Percentiles rank a stretch among this genome's conserved stretches.
phyloP scores from a whole-genome alignment of 2,888 invertebrate species.

The Pristionchus exspectatus region DNA sequence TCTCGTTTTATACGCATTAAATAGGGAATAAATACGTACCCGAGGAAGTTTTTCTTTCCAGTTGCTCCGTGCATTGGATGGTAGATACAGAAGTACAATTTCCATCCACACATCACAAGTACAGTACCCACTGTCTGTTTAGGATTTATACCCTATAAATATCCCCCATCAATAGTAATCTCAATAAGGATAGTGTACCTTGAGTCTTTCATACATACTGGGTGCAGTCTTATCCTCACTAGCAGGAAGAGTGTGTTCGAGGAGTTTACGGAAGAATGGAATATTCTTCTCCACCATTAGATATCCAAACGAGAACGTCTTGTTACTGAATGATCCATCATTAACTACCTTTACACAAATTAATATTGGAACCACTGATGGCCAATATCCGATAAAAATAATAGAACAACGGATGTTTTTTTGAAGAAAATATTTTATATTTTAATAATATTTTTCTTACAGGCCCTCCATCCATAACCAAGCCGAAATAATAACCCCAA shows the following conservation, averaged over 20 bases:
- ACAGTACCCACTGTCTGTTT: conserved; percentile 97
- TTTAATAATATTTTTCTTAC: no score
- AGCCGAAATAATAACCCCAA: no score
- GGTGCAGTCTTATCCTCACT: conserved; percentile 56
- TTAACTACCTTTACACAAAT: neutral
- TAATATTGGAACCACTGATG: no score
- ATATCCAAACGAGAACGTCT: conserved; percentile 94
- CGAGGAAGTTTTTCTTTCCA: conserved; percentile 54
- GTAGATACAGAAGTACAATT: conserved; percentile 98
- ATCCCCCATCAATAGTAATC: neutral
- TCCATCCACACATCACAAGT: conserved; percentile 93
- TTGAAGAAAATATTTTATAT: neutral
- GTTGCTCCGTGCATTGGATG: conserved; percentile 90
- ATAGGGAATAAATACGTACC: neutral
- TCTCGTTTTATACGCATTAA: neutral
- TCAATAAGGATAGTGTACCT: conserved; percentile 56
- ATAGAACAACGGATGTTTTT: neutral
- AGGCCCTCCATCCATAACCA: no score
- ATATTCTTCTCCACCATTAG: conserved; percentile 93
- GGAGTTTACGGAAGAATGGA: conserved; percentile 92
- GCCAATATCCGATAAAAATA: no score
- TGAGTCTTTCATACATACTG: conserved; percentile 66
- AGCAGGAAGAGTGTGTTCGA: conserved; percentile 90
- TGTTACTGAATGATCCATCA: conserved; percentile 85
- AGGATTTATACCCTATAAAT: conserved; percentile 87